Percentiles rank a stretch among this genome's conserved stretches.
These are phyloP conservation scores for Pipra filicauda DNA, from an alignment of 2,113 vertebrate species.

Conservation along the genomic window DNA sequence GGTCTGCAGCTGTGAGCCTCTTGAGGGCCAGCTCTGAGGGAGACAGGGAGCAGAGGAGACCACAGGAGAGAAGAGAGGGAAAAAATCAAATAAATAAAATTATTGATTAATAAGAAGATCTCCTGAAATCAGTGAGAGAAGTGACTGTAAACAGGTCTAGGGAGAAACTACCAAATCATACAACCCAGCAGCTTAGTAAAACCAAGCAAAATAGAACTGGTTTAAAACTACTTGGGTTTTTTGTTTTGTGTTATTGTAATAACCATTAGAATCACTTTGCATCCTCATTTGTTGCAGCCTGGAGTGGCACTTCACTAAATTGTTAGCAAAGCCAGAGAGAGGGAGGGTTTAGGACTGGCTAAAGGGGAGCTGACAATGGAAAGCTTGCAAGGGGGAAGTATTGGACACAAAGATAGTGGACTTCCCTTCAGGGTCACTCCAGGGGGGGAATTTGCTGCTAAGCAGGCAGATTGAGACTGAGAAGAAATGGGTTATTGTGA, in stretches of 20 bases:
- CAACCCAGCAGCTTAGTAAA: background rate
- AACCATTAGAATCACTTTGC: background rate
- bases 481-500: background rate
- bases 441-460: background rate
- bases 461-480: background rate
- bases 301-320: background rate
- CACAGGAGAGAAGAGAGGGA: accelerated
- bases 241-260: background rate
- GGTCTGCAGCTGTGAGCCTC: slow-evolving; percentile 76
- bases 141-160: background rate
- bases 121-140: background rate
- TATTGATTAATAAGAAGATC: background rate
- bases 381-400: background rate
- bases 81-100: background rate
- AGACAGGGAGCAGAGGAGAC: background rate
- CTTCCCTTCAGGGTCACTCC: background rate
- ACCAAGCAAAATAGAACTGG: background rate
- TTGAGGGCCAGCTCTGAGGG: slow-evolving; percentile 73
- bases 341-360: background rate
- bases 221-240: background rate
- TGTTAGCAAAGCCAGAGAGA: background rate
- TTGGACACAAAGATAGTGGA: background rate
- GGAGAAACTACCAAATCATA: background rate
- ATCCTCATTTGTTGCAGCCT: background rate
- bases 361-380: background rate